phyloP scores from a whole-genome alignment of 2,797 vertebrate species.

The Dromococcyx pavoninus region DNA sequence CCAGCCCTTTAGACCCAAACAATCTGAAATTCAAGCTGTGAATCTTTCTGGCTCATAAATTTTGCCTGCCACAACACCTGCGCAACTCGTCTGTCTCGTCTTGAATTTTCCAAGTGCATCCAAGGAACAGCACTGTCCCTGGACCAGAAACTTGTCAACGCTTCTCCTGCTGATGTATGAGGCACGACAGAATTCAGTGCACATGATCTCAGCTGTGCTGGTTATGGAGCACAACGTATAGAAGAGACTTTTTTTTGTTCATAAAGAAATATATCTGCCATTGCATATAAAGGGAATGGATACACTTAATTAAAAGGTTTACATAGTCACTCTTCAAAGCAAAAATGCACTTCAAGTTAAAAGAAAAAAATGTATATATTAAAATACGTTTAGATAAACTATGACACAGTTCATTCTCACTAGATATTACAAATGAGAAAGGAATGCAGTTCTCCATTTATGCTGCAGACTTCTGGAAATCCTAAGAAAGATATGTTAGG shows the following conservation, averaged over 20 bases:
- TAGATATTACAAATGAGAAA: not conserved
- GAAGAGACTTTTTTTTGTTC: not conserved
- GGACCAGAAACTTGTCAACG: slow-evolving; percentile 46
- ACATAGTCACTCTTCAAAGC: not conserved
- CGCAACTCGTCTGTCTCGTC: not conserved
- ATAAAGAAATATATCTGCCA: not conserved
- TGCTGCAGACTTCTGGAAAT: slow-evolving; percentile 2
- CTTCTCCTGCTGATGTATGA: slow-evolving; percentile 28
- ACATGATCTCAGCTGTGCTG: not conserved
- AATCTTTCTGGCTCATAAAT: slow-evolving; percentile 54
- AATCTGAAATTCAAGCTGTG: slow-evolving; percentile 63
- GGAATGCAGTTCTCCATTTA: not conserved
- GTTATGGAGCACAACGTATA: not conserved
- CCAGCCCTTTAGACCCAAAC: slow-evolving; percentile 40
- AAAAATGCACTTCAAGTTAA: not conserved
- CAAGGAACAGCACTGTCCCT: slow-evolving; percentile 27
- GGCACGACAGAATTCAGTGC: slow-evolving; percentile 15
- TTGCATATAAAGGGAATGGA: not conserved
- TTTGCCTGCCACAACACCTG: slow-evolving; percentile 50
- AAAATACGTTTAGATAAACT: not conserved
- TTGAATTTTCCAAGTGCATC: slow-evolving; percentile 37
- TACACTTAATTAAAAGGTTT: not conserved
- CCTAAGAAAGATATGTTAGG: not conserved
- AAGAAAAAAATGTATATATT: not conserved
- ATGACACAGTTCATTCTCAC: not conserved